Evolutionary conservation across 2,797 vertebrate species (phyloP).

Genomic region (Tamandua tetradactyla): DNA sequence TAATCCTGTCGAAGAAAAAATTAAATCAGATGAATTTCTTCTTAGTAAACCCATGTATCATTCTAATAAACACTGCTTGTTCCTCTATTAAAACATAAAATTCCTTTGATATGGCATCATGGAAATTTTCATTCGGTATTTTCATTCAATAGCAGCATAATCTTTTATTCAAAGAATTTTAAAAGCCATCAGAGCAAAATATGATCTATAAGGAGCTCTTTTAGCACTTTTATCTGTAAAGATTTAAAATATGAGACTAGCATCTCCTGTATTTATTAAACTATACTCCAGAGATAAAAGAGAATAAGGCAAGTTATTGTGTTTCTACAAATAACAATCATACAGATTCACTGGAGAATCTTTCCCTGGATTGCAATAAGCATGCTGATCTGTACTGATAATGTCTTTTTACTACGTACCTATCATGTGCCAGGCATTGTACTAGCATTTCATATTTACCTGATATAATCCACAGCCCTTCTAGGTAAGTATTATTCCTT

Average conservation of each 20-base stretch:
- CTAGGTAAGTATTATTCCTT: background rate
- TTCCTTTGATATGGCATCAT: background rate
- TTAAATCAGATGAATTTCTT: background rate
- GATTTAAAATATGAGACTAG: constrained; percentile 35
- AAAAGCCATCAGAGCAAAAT: background rate
- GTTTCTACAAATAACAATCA: background rate
- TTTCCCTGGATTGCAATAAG: background rate
- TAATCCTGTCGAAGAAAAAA: constrained; percentile 10
- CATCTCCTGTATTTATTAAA: constrained; percentile 5
- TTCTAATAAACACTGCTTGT: background rate
- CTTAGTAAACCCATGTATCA: background rate
- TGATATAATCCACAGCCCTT: background rate
- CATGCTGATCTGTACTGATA: background rate
- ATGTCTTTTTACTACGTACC: background rate
- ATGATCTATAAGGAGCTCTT: constrained; percentile 32
- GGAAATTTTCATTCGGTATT: background rate
- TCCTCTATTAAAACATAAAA: background rate
- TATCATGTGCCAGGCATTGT: background rate
- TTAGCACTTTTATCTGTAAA: constrained; percentile 34
- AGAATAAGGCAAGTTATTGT: background rate
- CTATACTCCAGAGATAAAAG: background rate
- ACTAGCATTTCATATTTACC: background rate
- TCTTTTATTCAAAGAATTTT: too few relatives aligned
- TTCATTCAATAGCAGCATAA: background rate
- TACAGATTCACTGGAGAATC: background rate